Evolutionary conservation across 2,797 vertebrate genomes (phyloP).

Genomic region (Dermochelys coriacea): DNA sequence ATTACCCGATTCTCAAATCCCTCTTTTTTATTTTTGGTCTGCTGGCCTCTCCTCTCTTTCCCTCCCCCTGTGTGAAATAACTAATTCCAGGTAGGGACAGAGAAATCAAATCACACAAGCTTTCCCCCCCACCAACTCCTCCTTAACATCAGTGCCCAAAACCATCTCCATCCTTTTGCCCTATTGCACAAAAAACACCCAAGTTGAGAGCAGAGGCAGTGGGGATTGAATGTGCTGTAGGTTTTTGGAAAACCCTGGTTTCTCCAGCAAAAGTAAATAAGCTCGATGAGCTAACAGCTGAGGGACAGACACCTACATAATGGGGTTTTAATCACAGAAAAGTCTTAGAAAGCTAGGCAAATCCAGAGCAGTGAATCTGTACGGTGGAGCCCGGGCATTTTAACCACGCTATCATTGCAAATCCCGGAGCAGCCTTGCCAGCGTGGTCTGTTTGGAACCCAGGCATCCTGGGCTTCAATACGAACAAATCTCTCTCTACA

Average conservation of each 20-base stretch:
- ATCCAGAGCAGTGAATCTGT: background rate
- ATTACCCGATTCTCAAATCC: background rate
- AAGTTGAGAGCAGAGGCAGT: background rate
- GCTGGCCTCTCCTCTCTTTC: background rate
- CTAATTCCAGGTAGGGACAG: background rate
- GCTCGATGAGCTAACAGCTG: background rate
- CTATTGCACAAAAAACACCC: background rate
- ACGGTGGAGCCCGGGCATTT: background rate
- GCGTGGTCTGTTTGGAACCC: background rate
- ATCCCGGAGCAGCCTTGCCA: background rate
- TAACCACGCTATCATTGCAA: background rate
- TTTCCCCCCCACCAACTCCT: too few species aligned
- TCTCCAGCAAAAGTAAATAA: background rate
- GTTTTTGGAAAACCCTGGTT: background rate
- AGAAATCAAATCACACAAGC: background rate
- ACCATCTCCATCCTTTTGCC: background rate
- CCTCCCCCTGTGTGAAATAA: background rate
- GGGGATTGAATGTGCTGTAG: background rate
- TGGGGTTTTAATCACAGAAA: background rate
- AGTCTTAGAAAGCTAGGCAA: background rate
- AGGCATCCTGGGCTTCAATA: background rate
- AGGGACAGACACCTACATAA: background rate
- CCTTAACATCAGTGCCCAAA: background rate
- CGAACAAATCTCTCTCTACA: background rate
- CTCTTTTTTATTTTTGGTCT: background rate